Percentiles rank a stretch among this genome's conserved stretches.
Evolutionary conservation across 1,140 invertebrate species (phyloP).

Genomic region (Spodoptera frugiperda): DNA sequence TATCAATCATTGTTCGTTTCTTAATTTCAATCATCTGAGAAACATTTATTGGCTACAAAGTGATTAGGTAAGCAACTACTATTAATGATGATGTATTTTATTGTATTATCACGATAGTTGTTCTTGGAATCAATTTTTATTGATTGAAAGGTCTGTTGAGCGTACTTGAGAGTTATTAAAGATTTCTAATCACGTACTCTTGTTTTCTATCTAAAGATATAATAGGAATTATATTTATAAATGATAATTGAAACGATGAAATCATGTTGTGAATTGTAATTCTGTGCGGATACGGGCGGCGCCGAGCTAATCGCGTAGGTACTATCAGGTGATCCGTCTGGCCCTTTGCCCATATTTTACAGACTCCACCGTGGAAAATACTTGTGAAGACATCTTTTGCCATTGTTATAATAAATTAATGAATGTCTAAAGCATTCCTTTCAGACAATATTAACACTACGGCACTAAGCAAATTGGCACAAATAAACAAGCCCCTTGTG

Average conservation of each 20-base stretch:
- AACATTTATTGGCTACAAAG: neutral
- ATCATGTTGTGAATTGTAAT: no score
- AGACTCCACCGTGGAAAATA: no score
- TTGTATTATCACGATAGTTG: conserved; percentile 3
- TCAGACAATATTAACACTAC: neutral
- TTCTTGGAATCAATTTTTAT: conserved; percentile 14
- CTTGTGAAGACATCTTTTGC: no score
- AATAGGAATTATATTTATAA: conserved; percentile 1
- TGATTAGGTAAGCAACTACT: neutral
- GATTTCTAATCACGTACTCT: conserved; percentile 19
- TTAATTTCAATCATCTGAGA: neutral
- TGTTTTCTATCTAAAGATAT: conserved; percentile 15
- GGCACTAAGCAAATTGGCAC: conserved; percentile 14
- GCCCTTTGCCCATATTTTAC: no score
- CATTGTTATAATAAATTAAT: no score
- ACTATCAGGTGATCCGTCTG: no score
- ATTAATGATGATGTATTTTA: conserved; percentile 9
- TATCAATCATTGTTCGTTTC: neutral
- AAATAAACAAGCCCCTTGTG: conserved; percentile 17
- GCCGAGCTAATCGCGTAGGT: no score
- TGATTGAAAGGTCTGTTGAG: conserved; percentile 5
- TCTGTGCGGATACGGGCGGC: no score
- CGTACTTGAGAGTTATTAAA: conserved; percentile 22
- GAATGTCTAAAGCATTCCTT: no score
- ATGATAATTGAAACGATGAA: conserved; percentile 1